These are phyloP conservation scores for Baccha elongata DNA, from an alignment of 2,888 invertebrate species.

Conservation along the genomic window DNA sequence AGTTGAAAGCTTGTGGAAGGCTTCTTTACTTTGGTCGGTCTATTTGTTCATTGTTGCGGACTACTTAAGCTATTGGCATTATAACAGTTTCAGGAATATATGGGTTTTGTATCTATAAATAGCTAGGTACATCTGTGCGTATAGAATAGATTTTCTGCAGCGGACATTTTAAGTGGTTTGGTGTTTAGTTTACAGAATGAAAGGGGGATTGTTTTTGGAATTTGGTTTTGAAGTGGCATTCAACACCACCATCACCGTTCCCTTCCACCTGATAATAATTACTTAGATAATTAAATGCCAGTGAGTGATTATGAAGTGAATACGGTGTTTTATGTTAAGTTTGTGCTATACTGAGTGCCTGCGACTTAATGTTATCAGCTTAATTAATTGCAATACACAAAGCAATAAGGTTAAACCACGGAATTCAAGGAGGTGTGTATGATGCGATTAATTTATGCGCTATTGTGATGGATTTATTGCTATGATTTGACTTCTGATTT, in stretches of 20 bases:
- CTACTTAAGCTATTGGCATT: slow-evolving; percentile 48
- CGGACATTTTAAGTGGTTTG: slow-evolving; percentile 59
- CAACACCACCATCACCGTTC: not conserved
- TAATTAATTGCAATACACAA: slow-evolving; percentile 68
- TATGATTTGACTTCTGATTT: slow-evolving; percentile 2
- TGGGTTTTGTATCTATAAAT: too few relatives aligned
- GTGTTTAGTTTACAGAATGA: slow-evolving; percentile 59
- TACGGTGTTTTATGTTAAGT: slow-evolving; percentile 6
- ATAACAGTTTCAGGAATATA: slow-evolving; percentile 2
- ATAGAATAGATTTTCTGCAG: slow-evolving; percentile 31
- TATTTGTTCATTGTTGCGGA: slow-evolving; percentile 59
- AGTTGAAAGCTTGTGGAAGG: slow-evolving; percentile 13
- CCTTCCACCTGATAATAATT: slow-evolving; percentile 42
- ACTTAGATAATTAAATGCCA: slow-evolving; percentile 70
- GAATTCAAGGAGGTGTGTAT: slow-evolving; percentile 12
- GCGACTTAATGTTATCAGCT: slow-evolving; percentile 65
- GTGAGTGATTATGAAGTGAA: slow-evolving; percentile 69
- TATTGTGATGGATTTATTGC: slow-evolving; percentile 39
- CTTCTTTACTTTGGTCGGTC: slow-evolving; percentile 25
- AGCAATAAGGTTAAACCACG: slow-evolving; percentile 11
- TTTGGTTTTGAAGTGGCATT: slow-evolving; percentile 36
- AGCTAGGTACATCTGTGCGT: not conserved
- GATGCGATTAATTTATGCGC: slow-evolving; percentile 41
- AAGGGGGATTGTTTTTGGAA: slow-evolving; percentile 31
- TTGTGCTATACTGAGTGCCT: slow-evolving; percentile 41